Percentiles rank a stretch among this genome's conserved stretches.
These are phyloP conservation scores for Macaria notata DNA, from an alignment of 2,888 invertebrate species.

Conservation along the genomic window DNA sequence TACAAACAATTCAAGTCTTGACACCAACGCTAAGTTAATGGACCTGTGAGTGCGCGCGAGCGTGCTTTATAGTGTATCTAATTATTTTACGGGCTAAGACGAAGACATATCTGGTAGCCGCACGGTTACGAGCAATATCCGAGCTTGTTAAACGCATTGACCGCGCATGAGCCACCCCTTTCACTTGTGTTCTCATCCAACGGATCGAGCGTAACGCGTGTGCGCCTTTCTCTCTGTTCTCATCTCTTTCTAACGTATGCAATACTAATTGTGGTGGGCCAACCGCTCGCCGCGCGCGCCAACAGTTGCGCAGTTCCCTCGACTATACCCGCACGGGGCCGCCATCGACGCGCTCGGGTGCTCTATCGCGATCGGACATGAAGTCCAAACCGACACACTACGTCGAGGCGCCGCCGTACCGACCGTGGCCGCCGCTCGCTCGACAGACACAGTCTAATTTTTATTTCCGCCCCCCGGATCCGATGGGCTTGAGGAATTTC, in stretches of 20 bases:
- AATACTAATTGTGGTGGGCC: conserved; percentile 66
- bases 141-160: conserved; percentile 60
- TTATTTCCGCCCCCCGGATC: conserved; percentile 75
- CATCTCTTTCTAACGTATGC: conserved; percentile 74
- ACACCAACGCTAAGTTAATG: not conserved
- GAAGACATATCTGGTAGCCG: conserved; percentile 50
- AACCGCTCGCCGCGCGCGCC: conserved; percentile 58
- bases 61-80: conserved; percentile 35
- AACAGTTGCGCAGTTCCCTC: conserved; percentile 74
- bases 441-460: conserved; percentile 76
- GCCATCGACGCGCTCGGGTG: conserved; percentile 68
- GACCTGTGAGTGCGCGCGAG: conserved; percentile 19
- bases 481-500: conserved; percentile 74
- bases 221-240: conserved; percentile 77
- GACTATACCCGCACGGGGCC: conserved; percentile 75
- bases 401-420: conserved; percentile 75
- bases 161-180: conserved; percentile 76
- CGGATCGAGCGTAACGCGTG: conserved; percentile 72
- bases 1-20: conserved; percentile 7
- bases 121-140: conserved; percentile 50
- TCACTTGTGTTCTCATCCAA: conserved; percentile 75
- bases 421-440: conserved; percentile 86
- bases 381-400: conserved; percentile 84
- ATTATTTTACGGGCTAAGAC: conserved; percentile 35
- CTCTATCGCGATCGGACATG: conserved; percentile 78